phyloP scores from a whole-genome alignment of 2,888 invertebrate species.

The Ectemnius continuus region DNA sequence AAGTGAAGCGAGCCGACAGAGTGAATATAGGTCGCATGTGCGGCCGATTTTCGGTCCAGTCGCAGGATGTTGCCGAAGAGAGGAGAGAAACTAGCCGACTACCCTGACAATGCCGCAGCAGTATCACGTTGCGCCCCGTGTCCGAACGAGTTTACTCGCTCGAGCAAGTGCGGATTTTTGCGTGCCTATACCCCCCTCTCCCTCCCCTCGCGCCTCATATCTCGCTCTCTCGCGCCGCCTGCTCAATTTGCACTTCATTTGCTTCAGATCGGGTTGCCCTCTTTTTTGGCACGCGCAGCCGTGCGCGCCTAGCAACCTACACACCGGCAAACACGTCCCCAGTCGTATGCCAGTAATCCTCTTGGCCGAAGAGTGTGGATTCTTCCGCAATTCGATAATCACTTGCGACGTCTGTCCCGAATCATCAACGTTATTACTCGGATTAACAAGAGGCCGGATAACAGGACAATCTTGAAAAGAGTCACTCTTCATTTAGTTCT shows the following conservation, averaged over 20 bases:
- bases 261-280: constrained; percentile 73
- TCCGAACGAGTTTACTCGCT: constrained; percentile 67
- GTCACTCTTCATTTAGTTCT: too few relatives aligned
- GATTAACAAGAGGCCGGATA: background rate
- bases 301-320: constrained; percentile 27
- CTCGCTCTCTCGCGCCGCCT: constrained; percentile 60
- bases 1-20: constrained; percentile 3
- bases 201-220: too few relatives aligned
- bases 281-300: constrained; percentile 70
- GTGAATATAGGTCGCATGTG: constrained; percentile 4
- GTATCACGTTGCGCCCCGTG: constrained; percentile 75
- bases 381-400: constrained; percentile 50
- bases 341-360: constrained; percentile 36
- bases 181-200: background rate
- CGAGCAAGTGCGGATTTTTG: constrained; percentile 57
- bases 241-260: constrained; percentile 76
- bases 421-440: constrained; percentile 38
- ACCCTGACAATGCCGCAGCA: constrained; percentile 65
- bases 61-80: constrained; percentile 1
- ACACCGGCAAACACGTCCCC: constrained; percentile 5
- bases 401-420: constrained; percentile 46
- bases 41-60: background rate
- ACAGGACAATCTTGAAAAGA: too few relatives aligned
- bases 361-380: constrained; percentile 35
- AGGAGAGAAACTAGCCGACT: constrained; percentile 35